phyloP scores from a whole-genome alignment of 2,113 vertebrate genomes.

The Lampris incognitus region DNA sequence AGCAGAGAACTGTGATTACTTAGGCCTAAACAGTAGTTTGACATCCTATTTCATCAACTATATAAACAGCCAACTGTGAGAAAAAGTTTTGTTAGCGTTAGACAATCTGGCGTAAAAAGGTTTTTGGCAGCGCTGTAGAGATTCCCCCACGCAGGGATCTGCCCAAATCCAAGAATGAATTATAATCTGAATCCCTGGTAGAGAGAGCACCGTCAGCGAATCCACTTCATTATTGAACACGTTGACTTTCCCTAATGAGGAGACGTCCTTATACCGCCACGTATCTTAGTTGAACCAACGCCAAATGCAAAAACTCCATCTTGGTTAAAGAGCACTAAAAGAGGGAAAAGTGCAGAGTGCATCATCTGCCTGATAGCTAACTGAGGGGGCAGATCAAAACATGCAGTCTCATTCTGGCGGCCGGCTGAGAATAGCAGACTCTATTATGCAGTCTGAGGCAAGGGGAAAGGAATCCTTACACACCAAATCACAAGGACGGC shows the following conservation, averaged over 20 bases:
- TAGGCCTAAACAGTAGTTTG: slow-evolving; percentile 4
- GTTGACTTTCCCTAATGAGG: slow-evolving; percentile 28
- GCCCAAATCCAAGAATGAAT: slow-evolving; percentile 4
- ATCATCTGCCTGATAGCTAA: slow-evolving; percentile 37
- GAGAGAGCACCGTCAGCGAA: slow-evolving; percentile 1
- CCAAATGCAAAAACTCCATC: slow-evolving; percentile 14
- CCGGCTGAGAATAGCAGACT: slow-evolving; percentile 42
- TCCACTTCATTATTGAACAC: slow-evolving; percentile 30
- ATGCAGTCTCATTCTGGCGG: slow-evolving; percentile 51
- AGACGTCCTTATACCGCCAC: background rate
- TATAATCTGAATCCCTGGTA: slow-evolving; percentile 10
- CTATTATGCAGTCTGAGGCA: slow-evolving; percentile 76
- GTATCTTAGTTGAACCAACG: slow-evolving; percentile 21
- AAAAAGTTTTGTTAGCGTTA: slow-evolving; percentile 8
- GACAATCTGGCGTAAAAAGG: slow-evolving; percentile 3
- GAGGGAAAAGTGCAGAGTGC: slow-evolving; percentile 35
- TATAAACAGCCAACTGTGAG: slow-evolving; percentile 11
- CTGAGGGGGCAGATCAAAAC: slow-evolving; percentile 40
- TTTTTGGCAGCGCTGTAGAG: background rate
- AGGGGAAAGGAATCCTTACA: slow-evolving; percentile 73
- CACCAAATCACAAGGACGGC: slow-evolving; percentile 66
- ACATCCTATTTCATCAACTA: slow-evolving; percentile 9
- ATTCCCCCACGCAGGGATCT: background rate
- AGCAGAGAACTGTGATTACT: slow-evolving; percentile 2
- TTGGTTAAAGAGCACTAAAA: slow-evolving; percentile 17